These are phyloP conservation scores for Campylomormyrus numenius DNA, from an alignment of 2,113 vertebrate species.

Conservation along the genomic window DNA sequence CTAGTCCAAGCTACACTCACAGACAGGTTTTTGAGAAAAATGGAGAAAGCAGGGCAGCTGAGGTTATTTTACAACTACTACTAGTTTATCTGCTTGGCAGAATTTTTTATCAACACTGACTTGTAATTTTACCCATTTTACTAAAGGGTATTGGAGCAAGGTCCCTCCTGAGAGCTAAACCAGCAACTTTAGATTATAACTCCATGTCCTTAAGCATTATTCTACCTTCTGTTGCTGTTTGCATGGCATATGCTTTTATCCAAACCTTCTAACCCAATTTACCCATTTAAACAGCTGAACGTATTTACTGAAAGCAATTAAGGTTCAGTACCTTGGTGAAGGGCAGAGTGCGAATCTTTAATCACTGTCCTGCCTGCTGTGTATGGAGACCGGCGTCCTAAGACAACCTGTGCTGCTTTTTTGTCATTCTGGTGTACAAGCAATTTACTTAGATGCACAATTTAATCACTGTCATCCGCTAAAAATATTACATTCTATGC, in stretches of 20 bases:
- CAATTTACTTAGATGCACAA: not conserved
- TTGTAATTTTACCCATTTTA: not conserved
- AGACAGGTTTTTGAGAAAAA: not conserved
- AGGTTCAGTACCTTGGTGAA: not conserved
- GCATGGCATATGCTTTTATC: not conserved
- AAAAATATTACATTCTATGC: not conserved
- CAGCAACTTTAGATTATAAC: not conserved
- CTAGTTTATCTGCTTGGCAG: not conserved
- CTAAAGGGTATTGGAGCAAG: not conserved
- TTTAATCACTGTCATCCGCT: not conserved
- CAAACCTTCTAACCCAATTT: conserved; percentile 4
- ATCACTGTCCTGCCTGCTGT: conserved; percentile 5
- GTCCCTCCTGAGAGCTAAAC: not conserved
- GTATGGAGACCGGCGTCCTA: not conserved
- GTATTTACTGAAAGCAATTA: not conserved
- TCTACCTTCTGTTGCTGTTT: conserved; percentile 3
- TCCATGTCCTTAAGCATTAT: not conserved
- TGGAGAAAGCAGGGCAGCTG: not conserved
- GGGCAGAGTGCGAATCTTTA: not conserved
- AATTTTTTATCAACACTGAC: not conserved
- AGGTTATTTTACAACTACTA: not conserved
- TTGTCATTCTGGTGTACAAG: not conserved
- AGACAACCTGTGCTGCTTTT: not conserved
- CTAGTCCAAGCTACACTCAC: not conserved
- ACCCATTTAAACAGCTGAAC: not conserved